Conservation (phyloP, 2,888 invertebrate genomes). For the Oscheius sp. region DNA sequence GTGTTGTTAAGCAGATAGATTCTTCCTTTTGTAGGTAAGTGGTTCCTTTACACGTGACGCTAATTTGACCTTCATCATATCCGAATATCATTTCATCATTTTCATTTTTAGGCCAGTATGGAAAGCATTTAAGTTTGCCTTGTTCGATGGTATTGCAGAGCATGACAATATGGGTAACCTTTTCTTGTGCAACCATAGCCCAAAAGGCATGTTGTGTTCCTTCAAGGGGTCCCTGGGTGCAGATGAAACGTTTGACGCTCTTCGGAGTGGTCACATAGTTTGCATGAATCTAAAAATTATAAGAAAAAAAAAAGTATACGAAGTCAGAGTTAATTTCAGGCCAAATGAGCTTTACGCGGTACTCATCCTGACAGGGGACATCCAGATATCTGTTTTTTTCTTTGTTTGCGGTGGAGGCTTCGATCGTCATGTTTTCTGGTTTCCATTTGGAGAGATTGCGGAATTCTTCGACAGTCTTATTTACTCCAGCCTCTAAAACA, state of each 20-base stretch:
- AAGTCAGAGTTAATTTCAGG: slow-evolving; percentile 46
- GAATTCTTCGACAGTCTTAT: slow-evolving; percentile 50
- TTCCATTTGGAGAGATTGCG: slow-evolving; percentile 47
- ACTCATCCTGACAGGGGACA: slow-evolving; percentile 52
- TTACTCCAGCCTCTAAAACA: slow-evolving; percentile 49
- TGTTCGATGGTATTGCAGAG: slow-evolving; percentile 56
- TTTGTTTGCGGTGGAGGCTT: slow-evolving; percentile 47
- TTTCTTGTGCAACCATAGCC: slow-evolving; percentile 42
- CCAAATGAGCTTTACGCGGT: slow-evolving; percentile 44
- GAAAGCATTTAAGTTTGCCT: slow-evolving; percentile 39
- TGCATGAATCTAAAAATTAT: slow-evolving; percentile 44
- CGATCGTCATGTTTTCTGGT: slow-evolving; percentile 50
- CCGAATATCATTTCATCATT: slow-evolving; percentile 35
- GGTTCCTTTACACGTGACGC: too few species aligned
- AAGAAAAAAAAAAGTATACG: not conserved
- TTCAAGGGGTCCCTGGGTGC: slow-evolving; percentile 54
- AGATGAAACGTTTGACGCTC: slow-evolving; percentile 53
- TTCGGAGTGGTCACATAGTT: slow-evolving; percentile 48
- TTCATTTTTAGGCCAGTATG: slow-evolving; percentile 37
- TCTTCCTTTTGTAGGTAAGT: too few species aligned
- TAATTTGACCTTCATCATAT: slow-evolving; percentile 32
- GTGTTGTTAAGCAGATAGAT: slow-evolving; percentile 30
- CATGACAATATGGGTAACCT: slow-evolving; percentile 40
- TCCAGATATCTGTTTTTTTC: slow-evolving; percentile 52
- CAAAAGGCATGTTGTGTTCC: slow-evolving; percentile 43